A percentile compares a stretch with the other conserved stretches of the same genome.
phyloP scores from a whole-genome alignment of 92 coral and sea anemone genomes.

The Epizoanthus rinbou region DNA sequence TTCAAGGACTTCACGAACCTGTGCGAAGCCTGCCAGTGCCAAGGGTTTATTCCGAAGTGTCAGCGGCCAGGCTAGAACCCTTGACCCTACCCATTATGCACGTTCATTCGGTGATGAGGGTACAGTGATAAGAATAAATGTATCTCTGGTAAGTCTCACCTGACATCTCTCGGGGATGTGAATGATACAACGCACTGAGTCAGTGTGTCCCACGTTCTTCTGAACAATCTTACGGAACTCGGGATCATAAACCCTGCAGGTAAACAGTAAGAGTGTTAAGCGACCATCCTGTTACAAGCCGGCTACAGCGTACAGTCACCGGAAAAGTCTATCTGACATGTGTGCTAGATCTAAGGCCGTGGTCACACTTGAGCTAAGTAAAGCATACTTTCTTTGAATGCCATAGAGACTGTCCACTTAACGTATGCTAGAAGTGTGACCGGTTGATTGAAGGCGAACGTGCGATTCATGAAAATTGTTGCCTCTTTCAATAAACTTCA shows the following conservation, averaged over 20 bases:
- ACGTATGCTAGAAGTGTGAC: no score
- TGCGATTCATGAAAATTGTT: no score
- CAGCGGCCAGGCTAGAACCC: background rate
- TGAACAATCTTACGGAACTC: constrained; percentile 90
- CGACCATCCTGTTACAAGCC: background rate
- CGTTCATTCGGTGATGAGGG: background rate
- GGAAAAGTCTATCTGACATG: no score
- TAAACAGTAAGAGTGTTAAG: background rate
- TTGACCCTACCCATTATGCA: background rate
- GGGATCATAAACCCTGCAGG: constrained; percentile 89
- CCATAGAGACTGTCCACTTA: no score
- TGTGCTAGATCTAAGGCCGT: no score
- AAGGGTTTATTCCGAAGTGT: no score
- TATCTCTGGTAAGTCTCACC: constrained; percentile 46
- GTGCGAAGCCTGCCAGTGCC: no score
- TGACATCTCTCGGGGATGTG: constrained; percentile 96
- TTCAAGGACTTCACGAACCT: no score
- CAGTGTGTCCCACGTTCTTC: constrained; percentile 96
- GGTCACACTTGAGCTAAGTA: no score
- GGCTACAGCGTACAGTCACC: background rate
- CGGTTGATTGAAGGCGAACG: no score
- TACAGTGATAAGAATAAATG: background rate
- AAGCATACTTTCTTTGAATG: no score
- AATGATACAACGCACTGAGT: constrained; percentile 88
- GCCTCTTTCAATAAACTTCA: no score